Evolutionary conservation across 2,888 invertebrate genomes (phyloP), one percentile per base, ranked within the genome.

Genomic region (Girardia tigrina): DNA sequence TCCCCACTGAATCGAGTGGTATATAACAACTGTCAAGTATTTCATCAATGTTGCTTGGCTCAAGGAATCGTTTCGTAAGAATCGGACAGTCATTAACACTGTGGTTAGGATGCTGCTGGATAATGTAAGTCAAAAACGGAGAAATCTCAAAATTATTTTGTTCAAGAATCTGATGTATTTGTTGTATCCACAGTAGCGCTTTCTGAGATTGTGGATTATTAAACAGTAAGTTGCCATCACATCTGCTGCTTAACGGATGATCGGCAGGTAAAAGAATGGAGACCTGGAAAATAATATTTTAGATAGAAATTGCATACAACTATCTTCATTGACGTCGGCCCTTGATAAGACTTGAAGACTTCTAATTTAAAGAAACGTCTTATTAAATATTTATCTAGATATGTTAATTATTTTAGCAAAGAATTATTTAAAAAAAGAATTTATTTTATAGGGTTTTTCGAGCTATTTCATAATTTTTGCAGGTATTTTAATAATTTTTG

Each of bases 121-220:
- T 71, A n/a, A 71, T 27, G 20, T 36, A 73, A 20, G 42, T 26
- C n/a, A 73, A 29, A 42, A 73, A 73, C 42, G 73, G 73, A 1
- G 6, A 23, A 4, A 29, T 28, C 8, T 27, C 28, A 26, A 26
- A 29, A 16, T 27, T n/a, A n/a, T 27, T 27, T 4, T 73, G 73
- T 23, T 73, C 73, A 12, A 28, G 27, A 4, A 73, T 23, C 14
- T 36, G 29, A 23, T 73, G 42, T 16, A 73, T 42, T 28, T 29
- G 73, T 16, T 73, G 28, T 29, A 73, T 27, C 73, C 73, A 73
- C n/a, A 28, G 26, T 26, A 73, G 26, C n/a, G 36, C 73, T 16
- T 29, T 27, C 12, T 36, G 73, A 29, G 36, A 36, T 26, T 36
- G 14, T 26, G 26, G 26, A 29, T 29, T 36, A 1, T 73, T 36